phyloP scores from a whole-genome alignment of 1,140 invertebrate species.

The Formica exsecta region DNA sequence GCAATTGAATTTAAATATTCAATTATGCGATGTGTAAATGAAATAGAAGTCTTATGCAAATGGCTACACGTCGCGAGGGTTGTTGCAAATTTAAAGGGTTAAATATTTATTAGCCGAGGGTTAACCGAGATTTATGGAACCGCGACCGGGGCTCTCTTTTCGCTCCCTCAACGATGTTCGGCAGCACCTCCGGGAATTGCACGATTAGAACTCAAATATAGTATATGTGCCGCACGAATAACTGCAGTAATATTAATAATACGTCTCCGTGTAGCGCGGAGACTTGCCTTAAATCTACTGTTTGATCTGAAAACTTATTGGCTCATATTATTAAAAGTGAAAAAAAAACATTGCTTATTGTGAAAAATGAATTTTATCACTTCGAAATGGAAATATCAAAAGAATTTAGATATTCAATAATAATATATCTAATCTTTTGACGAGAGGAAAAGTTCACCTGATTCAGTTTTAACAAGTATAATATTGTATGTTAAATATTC shows the following conservation, averaged over 20 bases:
- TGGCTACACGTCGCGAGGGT: conserved; percentile 86
- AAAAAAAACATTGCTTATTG: background rate
- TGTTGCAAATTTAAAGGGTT: conserved; percentile 87
- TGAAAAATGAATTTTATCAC: background rate
- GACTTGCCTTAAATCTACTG: background rate
- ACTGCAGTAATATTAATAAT: conserved; percentile 22
- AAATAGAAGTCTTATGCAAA: conserved; percentile 89
- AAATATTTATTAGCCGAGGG: conserved; percentile 87
- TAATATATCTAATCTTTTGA: background rate
- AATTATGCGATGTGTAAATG: conserved; percentile 89
- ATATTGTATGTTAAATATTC: background rate
- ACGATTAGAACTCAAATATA: conserved; percentile 32
- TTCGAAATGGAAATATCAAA: background rate
- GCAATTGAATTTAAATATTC: conserved; percentile 88
- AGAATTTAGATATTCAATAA: background rate
- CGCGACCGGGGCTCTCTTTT: conserved; percentile 63
- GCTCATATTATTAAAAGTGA: background rate
- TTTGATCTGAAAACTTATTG: background rate
- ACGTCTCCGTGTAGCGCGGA: background rate
- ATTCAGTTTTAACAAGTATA: background rate
- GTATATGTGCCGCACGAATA: background rate
- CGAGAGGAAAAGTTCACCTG: background rate
- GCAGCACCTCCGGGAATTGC: conserved; percentile 61
- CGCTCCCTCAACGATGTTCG: conserved; percentile 67
- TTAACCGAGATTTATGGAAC: conserved; percentile 86